Percentiles rank a stretch among this genome's conserved stretches.
Evolutionary conservation across 2,888 invertebrate genomes (phyloP).

Genomic region (Ichneumoninae sp.): DNA sequence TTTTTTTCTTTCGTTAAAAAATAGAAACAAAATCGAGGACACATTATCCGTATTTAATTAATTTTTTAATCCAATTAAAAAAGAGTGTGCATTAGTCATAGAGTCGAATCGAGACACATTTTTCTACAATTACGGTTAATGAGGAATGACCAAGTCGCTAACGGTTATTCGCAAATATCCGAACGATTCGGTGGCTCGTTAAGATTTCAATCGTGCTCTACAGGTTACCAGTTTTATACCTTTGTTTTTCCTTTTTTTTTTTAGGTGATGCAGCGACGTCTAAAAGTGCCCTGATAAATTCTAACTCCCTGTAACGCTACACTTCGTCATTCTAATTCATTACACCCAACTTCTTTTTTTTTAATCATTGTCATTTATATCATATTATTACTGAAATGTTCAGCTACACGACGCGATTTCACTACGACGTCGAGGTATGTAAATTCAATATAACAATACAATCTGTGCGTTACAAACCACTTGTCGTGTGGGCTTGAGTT

Average conservation of each 20-base stretch:
- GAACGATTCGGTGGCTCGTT: constrained; percentile 47
- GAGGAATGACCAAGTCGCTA: constrained; percentile 1
- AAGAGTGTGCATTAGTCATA: constrained; percentile 25
- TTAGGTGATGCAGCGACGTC: constrained; percentile 35
- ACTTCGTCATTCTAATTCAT: constrained; percentile 39
- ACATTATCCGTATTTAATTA: not conserved
- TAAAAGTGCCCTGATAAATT: constrained; percentile 40
- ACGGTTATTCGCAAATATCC: constrained; percentile 30
- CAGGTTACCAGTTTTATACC: not conserved
- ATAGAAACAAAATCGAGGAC: constrained; percentile 10
- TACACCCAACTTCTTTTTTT: constrained; percentile 39
- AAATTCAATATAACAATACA: constrained; percentile 76
- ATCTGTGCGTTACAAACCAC: constrained; percentile 74
- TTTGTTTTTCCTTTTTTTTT: constrained; percentile 13
- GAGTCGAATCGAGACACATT: not conserved
- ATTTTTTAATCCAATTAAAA: constrained; percentile 24
- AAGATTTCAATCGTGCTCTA: constrained; percentile 14
- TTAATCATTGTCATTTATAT: constrained; percentile 63
- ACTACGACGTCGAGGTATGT: constrained; percentile 62
- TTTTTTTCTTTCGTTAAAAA: not conserved
- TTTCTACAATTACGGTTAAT: constrained; percentile 1
- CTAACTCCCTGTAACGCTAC: constrained; percentile 37
- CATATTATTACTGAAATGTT: constrained; percentile 52
- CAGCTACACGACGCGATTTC: constrained; percentile 56
- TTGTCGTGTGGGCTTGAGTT: constrained; percentile 69